Base-by-base conservation (phyloP, 1,140 invertebrate genomes). In the Anoplolepis gracilipes region DNA sequence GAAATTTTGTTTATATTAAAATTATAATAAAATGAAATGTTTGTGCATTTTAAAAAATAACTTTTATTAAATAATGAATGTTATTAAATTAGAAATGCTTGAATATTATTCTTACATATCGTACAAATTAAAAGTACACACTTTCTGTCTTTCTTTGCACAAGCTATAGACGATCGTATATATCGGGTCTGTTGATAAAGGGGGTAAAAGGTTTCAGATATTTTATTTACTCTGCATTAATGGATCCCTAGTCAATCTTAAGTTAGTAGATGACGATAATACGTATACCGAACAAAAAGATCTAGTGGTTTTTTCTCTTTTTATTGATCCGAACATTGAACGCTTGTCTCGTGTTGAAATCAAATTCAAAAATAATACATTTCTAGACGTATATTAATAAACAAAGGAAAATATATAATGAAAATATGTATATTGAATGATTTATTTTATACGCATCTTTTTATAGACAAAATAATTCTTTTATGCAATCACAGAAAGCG, bases 231-330 rank as follows among this genome's bases (percentile, higher is more conserved):
- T n/a, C n/a, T 30, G 53, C 36, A 72, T 55, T 72, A 81, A 81
- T 82, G 53, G 78, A 82, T 72, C 64, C 67, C n/a, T 46, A 72
- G 33, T 72, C 53, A 55, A 73, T 36, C 53, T 72, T 69, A 81
- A 70, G 64, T 78, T 86, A 78, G 76, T 72, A 25, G 65, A 57
- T 49, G 30, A 79, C 22, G 53, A 79, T n/a, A n/a, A n/a, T n/a
- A n/a, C n/a, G n/a, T n/a, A n/a, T 55, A 79, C 22, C 28, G 22
- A 36, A 0, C 33, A 36, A 59, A 59, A 36, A 82, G 36, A 72
- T 82, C 36, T 82, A n/a, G 57, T 6, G 33, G 5, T 3, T 7
- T 69, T 62, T 33, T 36, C 16, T 59, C 22, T 76, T 2, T 57
- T 62, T 30, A 62, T 62, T 36, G 11, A 62, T 22, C 16, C 65